Percentiles rank a stretch among this genome's conserved stretches.
phyloP scores from a whole-genome alignment of 2,113 vertebrate genomes.

The Coptodon bakossiorum region DNA sequence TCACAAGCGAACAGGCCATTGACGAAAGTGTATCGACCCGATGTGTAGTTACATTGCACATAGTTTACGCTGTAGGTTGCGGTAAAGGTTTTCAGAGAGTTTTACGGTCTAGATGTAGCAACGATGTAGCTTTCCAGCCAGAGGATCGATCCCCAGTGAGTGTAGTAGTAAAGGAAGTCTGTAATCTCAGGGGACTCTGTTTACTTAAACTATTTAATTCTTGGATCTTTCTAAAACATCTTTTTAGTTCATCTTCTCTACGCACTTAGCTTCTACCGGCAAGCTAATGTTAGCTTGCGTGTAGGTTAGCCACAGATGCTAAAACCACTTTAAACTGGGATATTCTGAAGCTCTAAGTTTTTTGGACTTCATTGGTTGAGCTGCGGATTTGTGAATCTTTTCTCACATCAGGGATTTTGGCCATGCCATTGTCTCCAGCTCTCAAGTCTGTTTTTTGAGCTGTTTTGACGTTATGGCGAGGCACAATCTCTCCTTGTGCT shows the following conservation, averaged over 20 bases:
- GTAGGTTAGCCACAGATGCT: neutral
- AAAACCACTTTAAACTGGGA: neutral
- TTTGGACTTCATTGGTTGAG: neutral
- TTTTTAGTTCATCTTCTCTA: neutral
- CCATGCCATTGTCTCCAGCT: accelerated
- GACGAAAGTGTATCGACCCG: neutral
- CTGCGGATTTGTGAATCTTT: neutral
- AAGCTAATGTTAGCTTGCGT: neutral
- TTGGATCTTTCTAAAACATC: neutral
- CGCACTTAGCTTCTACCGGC: accelerated
- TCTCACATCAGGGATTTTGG: neutral
- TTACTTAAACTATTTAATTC: neutral
- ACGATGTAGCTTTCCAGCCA: neutral
- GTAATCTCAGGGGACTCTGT: neutral
- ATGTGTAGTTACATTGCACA: neutral
- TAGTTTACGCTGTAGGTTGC: neutral
- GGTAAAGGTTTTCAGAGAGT: neutral
- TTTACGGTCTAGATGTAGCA: neutral
- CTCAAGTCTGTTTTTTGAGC: neutral
- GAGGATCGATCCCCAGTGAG: neutral
- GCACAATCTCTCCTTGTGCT: neutral
- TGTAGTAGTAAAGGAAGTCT: neutral
- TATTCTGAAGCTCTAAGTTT: neutral
- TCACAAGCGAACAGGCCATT: neutral
- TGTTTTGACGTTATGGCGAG: neutral